Evolutionary conservation across 2,113 vertebrate genomes (phyloP), one percentile per base, ranked within the genome.

Genomic region (Eidolon helvum): DNA sequence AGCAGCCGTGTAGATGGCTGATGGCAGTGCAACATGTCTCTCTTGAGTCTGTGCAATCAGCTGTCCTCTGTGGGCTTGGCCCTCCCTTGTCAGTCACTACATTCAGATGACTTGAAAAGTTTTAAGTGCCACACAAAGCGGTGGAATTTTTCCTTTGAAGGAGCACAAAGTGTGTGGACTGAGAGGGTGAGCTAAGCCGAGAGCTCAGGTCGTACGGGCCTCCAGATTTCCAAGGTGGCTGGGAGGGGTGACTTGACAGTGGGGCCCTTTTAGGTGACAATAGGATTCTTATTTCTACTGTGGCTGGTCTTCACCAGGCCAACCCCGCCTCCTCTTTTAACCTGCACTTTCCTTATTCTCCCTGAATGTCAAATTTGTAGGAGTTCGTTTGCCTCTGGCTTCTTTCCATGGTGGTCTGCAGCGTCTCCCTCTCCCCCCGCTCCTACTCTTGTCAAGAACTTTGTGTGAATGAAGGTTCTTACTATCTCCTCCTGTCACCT

Each of bases 371-470:
- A 1, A 74, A 38, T 63, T 79, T 91, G 74, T 43, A 78, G 90
- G 80, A 88, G 86, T 63, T 26, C 4, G 7, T 48, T 66, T 83
- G 14, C 18, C 53, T 19, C 45, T 65, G 65, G 38, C 33, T 59
- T 26, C 63, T 61, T 77, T 83, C n/a, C 26, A 11, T 3, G 50
- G 19, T 18, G 30, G 19, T 28, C 91, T 38, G 6, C 7, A 6
- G 28, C 28, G 18, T 26, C 33, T 74, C 26, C 30, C 16, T 40
- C 4, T 0, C 3, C 16, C 22, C 19, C 5, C 0, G 28, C 30
- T 22, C 28, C 35, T 50, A 1, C 18, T 26, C 50, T 22, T 12
- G 26, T 45, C 30, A 21, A 63, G 78, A 68, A 59, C 87, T 71
- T 33, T 6, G 75, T 65, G 43, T 40, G 43, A 40, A 61, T 45